Base-by-base conservation (phyloP, 2,113 vertebrate species). In the Solea senegalensis region DNA sequence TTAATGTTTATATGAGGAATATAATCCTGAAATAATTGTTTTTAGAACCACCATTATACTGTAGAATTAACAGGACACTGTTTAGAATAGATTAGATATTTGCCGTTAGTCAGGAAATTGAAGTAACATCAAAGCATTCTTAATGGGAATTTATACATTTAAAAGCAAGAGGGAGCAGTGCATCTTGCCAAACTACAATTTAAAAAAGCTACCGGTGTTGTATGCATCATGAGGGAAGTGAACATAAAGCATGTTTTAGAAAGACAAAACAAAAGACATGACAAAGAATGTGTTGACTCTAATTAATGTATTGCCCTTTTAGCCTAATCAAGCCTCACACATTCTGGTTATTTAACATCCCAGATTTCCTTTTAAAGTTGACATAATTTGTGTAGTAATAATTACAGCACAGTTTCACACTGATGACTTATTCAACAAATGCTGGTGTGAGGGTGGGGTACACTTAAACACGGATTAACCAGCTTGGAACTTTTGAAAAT, bases 401-500 rank as follows among this genome's bases (percentile, higher is more conserved):
- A 43, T 55, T 55, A 9, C 7, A 15, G 45, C 26, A 26, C 44
- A 51, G 15, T 51, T 54, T 54, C 50, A 45, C 39, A 45, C 40
- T 60, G 21, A 49, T 40, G 5, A 39, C 51, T 71, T 48, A 8
- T 27, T 68, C 11, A 11, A 53, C 21, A 45, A 8, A 58, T 55
- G 49, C 48, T 69, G 12, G 53, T 34, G 48, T 46, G 55, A 59
- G 62, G 73, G 60, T 39, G 53, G 44, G 65, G 71, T 28, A 26
- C 58, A 57, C 52, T 9, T 40, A 72, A 27, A 52, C 53, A 71
- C 11, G 56, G 71, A 76, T 85, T 79, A 83, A 59, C 41, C 83
- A 68, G 85, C 81, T 59, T 66, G 68, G 39, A 83, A 79, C 74
- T 69, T 86, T 83, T 78, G 81, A 86, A 88, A 82, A 77, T 21